Base-by-base conservation (phyloP, 2,888 invertebrate species). In the Erebia epiphron region DNA sequence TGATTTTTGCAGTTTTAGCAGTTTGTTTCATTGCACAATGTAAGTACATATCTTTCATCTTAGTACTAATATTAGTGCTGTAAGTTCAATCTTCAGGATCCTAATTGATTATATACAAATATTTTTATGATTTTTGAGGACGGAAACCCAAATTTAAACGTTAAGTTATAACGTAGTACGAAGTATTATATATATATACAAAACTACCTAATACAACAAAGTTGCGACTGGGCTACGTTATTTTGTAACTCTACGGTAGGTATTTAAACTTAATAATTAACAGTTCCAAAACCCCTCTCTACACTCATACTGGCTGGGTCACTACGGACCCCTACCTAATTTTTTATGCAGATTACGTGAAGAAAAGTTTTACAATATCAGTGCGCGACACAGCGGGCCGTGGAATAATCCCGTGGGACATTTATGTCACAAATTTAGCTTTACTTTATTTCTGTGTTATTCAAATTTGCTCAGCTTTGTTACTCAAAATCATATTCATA, bases 301-400 rank as follows among this genome's bases (percentile, higher is more conserved):
- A 1, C 46, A 62, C 49, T 14, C 35, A 35, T 26, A 62, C 91
- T 83, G 85, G 83, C 87, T 35, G 88, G 89, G 90, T 90, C 90
- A 89, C 90, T 89, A 78, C 85, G 78, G 86, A 87, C 89, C 89
- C 89, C 87, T 81, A 73, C 83, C 89, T 92, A 91, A 91, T 92
- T 92, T 91, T 92, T 92, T 92, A 92, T 92, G 92, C 89, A 92
- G 89, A 92, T 92, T 91, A 87, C 86, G 85, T 84, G 84, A 85
- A 91, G 90, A 88, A 90, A 92, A 91, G 90, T 91, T 92, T 90
- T 83, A 90, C 87, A 91, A 92, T 91, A 92, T 91, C 90, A 90
- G 89, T 86, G 84, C 84, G 83, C 80, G 86, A 83, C 83, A 82
- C 81, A 81, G 83, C 83, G 82, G 76, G 73, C 79, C 84, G 79